Percentiles rank a stretch among this genome's conserved stretches.
Conservation (phyloP, 2,797 vertebrate genomes). For the Gadopsis marmoratus region DNA sequence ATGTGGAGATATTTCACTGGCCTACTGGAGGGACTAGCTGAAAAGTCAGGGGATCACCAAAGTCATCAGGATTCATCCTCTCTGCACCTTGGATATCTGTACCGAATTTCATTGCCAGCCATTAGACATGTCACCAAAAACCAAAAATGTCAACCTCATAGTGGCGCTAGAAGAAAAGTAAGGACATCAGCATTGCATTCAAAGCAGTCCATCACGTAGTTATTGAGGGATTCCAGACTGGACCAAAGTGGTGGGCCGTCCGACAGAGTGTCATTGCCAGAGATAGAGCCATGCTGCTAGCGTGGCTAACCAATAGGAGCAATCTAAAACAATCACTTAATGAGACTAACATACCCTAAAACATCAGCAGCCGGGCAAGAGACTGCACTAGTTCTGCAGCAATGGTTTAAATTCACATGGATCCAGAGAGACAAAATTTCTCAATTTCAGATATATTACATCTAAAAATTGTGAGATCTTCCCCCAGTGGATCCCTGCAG, state of each 20-base stretch:
- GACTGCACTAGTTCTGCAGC: too few relatives aligned
- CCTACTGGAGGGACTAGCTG: too few relatives aligned
- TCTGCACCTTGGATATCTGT: background rate
- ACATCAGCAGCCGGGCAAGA: too few relatives aligned
- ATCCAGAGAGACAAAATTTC: too few relatives aligned
- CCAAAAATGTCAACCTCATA: too few relatives aligned
- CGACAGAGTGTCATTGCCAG: background rate
- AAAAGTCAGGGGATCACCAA: too few relatives aligned
- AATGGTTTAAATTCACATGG: too few relatives aligned
- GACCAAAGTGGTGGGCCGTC: too few relatives aligned
- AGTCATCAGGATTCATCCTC: background rate
- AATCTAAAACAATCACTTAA: background rate
- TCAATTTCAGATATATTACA: too few relatives aligned
- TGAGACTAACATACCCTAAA: background rate
- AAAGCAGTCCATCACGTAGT: background rate
- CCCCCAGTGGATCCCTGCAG: constrained; percentile 77
- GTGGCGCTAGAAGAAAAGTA: background rate
- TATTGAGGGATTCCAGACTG: background rate
- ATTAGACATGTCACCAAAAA: background rate
- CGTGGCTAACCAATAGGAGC: background rate
- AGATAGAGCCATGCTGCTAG: background rate
- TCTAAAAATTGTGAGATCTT: constrained; percentile 12
- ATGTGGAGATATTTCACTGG: too few relatives aligned
- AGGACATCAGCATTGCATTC: background rate
- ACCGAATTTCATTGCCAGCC: background rate